A percentile compares a stretch with the other conserved stretches of the same genome.
phyloP scores from a whole-genome alignment of 1,140 invertebrate genomes.

The Medauroidea extradentata region DNA sequence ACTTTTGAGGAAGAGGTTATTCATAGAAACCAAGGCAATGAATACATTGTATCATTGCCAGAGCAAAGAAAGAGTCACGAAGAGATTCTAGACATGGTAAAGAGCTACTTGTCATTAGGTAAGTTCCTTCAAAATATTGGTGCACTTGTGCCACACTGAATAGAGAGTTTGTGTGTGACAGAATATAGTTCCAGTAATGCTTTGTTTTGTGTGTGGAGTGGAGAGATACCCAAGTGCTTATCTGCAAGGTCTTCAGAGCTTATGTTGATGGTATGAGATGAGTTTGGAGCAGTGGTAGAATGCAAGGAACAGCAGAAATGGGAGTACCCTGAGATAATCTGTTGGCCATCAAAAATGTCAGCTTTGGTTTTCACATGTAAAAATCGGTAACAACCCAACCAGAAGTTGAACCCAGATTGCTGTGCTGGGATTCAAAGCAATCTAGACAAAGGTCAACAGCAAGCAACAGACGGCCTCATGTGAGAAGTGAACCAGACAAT shows the following conservation, averaged over 20 bases:
- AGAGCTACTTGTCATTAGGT: conserved; percentile 5
- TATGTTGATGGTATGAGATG: not conserved
- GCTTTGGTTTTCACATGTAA: no score
- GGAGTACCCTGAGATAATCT: no score
- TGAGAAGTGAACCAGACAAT: no score
- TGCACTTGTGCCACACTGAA: not conserved
- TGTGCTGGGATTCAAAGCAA: no score
- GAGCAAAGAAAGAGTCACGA: not conserved
- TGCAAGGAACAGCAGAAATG: no score
- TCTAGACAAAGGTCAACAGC: no score
- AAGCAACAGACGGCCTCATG: no score
- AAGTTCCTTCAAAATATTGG: not conserved
- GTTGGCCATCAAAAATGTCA: no score
- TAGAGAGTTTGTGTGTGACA: not conserved
- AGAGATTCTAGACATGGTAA: conserved; percentile 11
- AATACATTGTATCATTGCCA: conserved; percentile 4
- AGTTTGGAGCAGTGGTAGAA: not conserved
- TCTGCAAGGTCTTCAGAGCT: not conserved
- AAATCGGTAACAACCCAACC: no score
- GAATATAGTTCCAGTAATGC: not conserved
- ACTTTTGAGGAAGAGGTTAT: conserved; percentile 11
- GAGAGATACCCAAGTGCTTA: not conserved
- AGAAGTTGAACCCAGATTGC: no score
- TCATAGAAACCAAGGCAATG: conserved; percentile 2
- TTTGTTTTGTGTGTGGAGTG: not conserved